Conservation (phyloP, 1,140 invertebrate genomes). For the Formica selysi region DNA sequence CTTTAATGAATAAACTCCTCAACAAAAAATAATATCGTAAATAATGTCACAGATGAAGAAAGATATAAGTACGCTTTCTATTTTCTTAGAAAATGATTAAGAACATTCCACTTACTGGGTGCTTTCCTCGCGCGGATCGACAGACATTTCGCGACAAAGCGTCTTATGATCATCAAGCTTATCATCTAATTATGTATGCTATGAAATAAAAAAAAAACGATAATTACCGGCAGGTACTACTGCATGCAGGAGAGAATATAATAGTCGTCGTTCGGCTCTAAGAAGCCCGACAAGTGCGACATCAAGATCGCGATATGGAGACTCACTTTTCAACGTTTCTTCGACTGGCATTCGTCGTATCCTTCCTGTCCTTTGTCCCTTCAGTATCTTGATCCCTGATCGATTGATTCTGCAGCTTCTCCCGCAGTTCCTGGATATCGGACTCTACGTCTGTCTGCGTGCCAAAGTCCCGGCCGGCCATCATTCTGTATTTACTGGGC, state of each 20-base stretch:
- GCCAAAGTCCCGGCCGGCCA: constrained; percentile 88
- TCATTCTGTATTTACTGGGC: constrained; percentile 88
- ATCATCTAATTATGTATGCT: constrained; percentile 21
- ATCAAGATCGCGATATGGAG: constrained; percentile 27
- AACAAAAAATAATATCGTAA: constrained; percentile 11
- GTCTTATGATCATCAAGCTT: constrained; percentile 31
- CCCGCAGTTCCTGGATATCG: constrained; percentile 73
- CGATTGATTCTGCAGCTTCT: constrained; percentile 70
- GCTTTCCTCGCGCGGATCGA: constrained; percentile 23
- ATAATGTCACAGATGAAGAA: not conserved
- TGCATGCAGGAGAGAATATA: constrained; percentile 46
- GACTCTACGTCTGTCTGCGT: constrained; percentile 89
- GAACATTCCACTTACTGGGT: constrained; percentile 45
- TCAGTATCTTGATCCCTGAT: constrained; percentile 64
- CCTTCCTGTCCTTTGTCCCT: constrained; percentile 77
- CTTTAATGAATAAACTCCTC: not conserved
- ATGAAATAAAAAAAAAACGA: constrained; percentile 40
- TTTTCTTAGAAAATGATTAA: constrained; percentile 13
- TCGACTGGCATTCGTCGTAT: constrained; percentile 76
- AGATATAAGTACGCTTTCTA: not conserved
- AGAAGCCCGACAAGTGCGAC: constrained; percentile 38
- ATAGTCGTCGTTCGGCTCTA: constrained; percentile 32
- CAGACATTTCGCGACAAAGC: constrained; percentile 45
- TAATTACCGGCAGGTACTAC: constrained; percentile 60
- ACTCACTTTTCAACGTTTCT: constrained; percentile 82